Conservation (phyloP, 2,113 vertebrate species). For the Periophthalmus modestus region DNA sequence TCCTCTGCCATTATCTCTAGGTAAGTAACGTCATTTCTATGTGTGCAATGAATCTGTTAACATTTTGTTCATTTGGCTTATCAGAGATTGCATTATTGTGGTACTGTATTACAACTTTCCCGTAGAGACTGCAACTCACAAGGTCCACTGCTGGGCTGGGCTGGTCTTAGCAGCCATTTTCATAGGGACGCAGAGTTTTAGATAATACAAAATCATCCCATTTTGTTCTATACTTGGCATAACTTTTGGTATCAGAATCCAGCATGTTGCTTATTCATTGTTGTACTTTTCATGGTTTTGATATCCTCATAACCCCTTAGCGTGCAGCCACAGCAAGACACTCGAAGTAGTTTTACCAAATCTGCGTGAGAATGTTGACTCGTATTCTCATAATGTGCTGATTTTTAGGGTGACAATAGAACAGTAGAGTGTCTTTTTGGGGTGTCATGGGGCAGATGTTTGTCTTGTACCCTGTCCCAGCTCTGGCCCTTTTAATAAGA, state of each 20-base stretch:
- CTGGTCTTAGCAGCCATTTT: constrained; percentile 45
- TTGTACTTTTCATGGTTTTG: constrained; percentile 13
- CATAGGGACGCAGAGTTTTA: constrained; percentile 60
- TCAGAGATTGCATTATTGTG: constrained; percentile 1
- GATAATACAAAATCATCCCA: constrained; percentile 45
- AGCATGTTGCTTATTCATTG: constrained; percentile 18
- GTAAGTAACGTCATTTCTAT: constrained; percentile 42
- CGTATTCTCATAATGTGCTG: constrained; percentile 10
- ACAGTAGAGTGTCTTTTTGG: constrained; percentile 14
- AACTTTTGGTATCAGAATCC: constrained; percentile 9
- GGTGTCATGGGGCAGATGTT: constrained; percentile 18
- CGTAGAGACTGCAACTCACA: constrained; percentile 19
- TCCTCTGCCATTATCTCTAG: constrained; percentile 36
- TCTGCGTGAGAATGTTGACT: constrained; percentile 18
- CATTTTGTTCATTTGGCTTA: constrained; percentile 10
- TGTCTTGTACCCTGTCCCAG: constrained; percentile 15
- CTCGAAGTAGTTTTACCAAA: constrained; percentile 21
- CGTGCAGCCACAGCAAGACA: constrained; percentile 20
- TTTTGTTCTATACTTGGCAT: constrained; percentile 48
- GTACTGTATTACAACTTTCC: constrained; percentile 19
- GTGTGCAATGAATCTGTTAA: constrained; percentile 24
- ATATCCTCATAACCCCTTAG: constrained; percentile 28
- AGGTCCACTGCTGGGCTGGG: constrained; percentile 28
- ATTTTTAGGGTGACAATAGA: constrained; percentile 38
- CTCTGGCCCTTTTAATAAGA: not conserved